A percentile compares a stretch with the other conserved stretches of the same genome.
These are phyloP conservation scores for Odocoileus hemionus DNA, from an alignment of 2,113 vertebrate genomes.

Conservation along the genomic window DNA sequence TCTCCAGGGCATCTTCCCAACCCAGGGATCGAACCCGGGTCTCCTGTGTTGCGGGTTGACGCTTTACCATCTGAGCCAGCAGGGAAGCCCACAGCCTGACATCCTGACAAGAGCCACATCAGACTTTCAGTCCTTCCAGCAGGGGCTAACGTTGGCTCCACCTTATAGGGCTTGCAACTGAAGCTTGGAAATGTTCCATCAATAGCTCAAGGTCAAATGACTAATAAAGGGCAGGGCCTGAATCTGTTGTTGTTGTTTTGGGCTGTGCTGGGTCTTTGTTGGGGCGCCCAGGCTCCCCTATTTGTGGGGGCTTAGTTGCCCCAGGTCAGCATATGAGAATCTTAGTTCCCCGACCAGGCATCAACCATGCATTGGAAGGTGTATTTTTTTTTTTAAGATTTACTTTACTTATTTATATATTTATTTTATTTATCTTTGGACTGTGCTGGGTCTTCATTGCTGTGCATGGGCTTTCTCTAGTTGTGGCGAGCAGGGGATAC, in stretches of 20 bases:
- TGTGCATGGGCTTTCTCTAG: background rate
- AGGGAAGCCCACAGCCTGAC: background rate
- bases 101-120: background rate
- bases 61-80: background rate
- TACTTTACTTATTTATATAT: background rate
- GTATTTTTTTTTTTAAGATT: background rate
- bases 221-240: background rate
- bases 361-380: background rate
- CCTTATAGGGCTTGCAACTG: background rate
- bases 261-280: background rate
- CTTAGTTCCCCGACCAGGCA: background rate
- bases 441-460: background rate
- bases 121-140: background rate
- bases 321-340: background rate
- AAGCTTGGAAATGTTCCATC: background rate
- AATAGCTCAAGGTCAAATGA: background rate
- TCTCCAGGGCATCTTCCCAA: background rate
- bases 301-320: background rate
- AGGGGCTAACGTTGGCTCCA: rapidly evolving
- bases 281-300: background rate
- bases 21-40: background rate
- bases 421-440: background rate
- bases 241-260: background rate
- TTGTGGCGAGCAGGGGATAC: background rate
- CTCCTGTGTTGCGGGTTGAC: rapidly evolving